Percentiles rank a stretch among this genome's conserved stretches.
phyloP scores from a whole-genome alignment of 2,888 invertebrate genomes.

The Leptopterna dolabrata region DNA sequence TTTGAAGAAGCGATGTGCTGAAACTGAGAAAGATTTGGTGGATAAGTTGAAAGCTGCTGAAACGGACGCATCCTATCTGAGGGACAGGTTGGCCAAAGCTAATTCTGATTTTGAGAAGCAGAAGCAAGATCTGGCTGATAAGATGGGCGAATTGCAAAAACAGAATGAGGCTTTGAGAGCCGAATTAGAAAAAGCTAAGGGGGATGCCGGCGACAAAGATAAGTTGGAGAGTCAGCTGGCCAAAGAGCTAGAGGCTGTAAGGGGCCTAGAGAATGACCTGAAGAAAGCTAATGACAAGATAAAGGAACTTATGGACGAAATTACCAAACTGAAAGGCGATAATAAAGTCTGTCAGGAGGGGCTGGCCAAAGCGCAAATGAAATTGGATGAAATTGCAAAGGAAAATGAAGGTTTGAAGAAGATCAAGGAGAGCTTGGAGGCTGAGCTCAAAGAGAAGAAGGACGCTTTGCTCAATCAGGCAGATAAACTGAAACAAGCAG shows the following conservation, averaged over 20 bases:
- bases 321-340: conserved; percentile 19
- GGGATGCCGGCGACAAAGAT: neutral
- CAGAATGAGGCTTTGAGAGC: neutral
- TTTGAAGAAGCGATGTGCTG: neutral
- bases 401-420: conserved; percentile 43
- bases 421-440: conserved; percentile 19
- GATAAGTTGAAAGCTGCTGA: conserved; percentile 24
- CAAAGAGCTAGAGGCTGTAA: conserved; percentile 17
- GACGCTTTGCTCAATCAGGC: neutral
- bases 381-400: conserved; percentile 7
- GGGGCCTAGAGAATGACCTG: conserved; percentile 27
- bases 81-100: conserved; percentile 9
- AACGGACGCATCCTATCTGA: neutral
- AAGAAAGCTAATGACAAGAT: conserved; percentile 23
- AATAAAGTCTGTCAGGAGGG: conserved; percentile 16
- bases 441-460: conserved; percentile 19
- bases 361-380: conserved; percentile 25
- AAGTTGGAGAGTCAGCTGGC: conserved; percentile 38
- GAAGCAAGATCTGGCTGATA: conserved; percentile 30
- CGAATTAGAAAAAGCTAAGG: conserved; percentile 18
- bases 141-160: conserved; percentile 1
- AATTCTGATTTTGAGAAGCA: conserved; percentile 29
- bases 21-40: neutral
- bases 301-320: conserved; percentile 23
- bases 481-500: conserved; percentile 21